A percentile compares a stretch with the other conserved stretches of the same genome.
Evolutionary conservation across 2,888 invertebrate genomes (phyloP).

Genomic region (Pseudococcus viburni): DNA sequence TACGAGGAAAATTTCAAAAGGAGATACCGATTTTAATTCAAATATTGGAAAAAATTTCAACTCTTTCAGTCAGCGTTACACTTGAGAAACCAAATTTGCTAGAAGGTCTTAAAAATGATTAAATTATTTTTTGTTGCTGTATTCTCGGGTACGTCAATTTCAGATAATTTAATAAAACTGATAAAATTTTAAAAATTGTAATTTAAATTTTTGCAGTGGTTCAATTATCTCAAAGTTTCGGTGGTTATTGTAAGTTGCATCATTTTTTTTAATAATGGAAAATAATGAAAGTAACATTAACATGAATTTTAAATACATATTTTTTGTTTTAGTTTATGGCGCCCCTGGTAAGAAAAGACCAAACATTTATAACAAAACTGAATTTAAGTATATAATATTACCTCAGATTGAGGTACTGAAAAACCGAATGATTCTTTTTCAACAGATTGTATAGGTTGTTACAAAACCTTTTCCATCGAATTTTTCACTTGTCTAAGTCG

Average conservation of each 20-base stretch:
- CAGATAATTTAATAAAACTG: background rate
- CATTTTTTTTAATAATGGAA: too few species aligned
- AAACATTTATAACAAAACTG: background rate
- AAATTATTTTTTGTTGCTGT: background rate
- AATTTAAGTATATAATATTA: background rate
- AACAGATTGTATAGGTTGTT: conserved; percentile 7
- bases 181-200: background rate
- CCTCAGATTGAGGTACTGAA: background rate
- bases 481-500: background rate
- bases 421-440: background rate
- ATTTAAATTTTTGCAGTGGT: background rate
- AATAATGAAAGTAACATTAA: too few species aligned
- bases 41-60: background rate
- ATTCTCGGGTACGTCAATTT: background rate
- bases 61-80: background rate
- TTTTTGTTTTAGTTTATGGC: background rate
- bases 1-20: background rate
- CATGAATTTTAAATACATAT: too few species aligned
- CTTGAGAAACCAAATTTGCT: background rate
- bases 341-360: background rate
- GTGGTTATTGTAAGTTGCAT: too few species aligned
- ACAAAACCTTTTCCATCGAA: background rate
- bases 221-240: background rate
- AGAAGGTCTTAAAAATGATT: background rate
- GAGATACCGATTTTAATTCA: background rate